Percentiles rank a stretch among this genome's conserved stretches.
phyloP scores from a whole-genome alignment of 2,113 vertebrate species.

The Osmerus mordax region DNA sequence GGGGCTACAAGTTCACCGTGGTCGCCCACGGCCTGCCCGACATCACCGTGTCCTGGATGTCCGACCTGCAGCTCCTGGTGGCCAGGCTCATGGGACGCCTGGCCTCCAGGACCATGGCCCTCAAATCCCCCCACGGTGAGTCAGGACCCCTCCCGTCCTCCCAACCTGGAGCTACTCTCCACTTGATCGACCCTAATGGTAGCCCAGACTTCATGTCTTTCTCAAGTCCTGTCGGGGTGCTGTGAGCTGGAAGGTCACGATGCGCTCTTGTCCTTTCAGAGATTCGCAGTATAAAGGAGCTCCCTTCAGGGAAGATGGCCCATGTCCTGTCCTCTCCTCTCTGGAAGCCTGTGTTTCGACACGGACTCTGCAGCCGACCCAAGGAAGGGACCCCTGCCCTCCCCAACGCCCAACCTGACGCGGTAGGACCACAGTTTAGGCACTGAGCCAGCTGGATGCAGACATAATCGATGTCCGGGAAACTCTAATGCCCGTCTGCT shows the following conservation, averaged over 20 bases:
- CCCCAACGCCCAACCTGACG: conserved; percentile 10
- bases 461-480: no score
- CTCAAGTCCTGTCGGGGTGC: neutral
- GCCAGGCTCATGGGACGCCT: conserved; percentile 91
- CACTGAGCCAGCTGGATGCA: neutral
- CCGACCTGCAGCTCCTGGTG: conserved; percentile 92
- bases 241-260: neutral
- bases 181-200: neutral
- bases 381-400: conserved; percentile 1
- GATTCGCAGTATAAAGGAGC: conserved; percentile 73
- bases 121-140: conserved; percentile 82
- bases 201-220: neutral
- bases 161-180: neutral
- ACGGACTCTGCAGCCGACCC: conserved; percentile 75
- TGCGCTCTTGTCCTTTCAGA: conserved; percentile 63
- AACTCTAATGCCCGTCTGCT: neutral
- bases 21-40: conserved; percentile 90
- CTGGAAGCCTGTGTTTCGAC: conserved; percentile 92
- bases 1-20: conserved; percentile 96
- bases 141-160: neutral
- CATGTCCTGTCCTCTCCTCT: conserved; percentile 85
- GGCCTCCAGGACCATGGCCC: conserved; percentile 85
- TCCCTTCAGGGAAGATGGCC: conserved; percentile 78
- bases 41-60: conserved; percentile 89
- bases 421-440: conserved; percentile 38